phyloP scores from a whole-genome alignment of 1,140 invertebrate species.

The Leptestheria dahalacensis region DNA sequence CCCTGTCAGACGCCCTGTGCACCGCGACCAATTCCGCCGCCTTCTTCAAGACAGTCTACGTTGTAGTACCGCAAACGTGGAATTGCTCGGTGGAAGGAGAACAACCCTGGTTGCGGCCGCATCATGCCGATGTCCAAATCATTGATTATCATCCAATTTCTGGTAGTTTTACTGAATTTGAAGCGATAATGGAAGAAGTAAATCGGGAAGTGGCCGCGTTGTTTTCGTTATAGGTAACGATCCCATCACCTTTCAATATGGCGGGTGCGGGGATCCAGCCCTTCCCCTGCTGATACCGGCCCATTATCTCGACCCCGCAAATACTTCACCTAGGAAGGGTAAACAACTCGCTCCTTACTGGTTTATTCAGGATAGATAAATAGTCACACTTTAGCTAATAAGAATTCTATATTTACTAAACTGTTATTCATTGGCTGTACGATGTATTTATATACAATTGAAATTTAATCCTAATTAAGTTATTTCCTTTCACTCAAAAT shows the following conservation, averaged over 20 bases:
- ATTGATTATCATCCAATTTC: not conserved
- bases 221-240: not conserved
- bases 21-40: not conserved
- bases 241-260: not conserved
- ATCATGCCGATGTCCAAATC: not conserved
- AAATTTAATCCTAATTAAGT: too few species aligned
- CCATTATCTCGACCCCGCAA: not conserved
- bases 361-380: too few species aligned
- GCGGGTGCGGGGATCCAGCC: not conserved
- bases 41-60: not conserved
- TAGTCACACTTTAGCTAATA: too few species aligned
- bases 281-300: not conserved
- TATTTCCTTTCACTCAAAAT: too few species aligned
- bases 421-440: too few species aligned
- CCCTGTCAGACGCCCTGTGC: not conserved
- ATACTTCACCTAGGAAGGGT: not conserved
- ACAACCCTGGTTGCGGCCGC: not conserved
- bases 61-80: not conserved
- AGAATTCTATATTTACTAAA: too few species aligned
- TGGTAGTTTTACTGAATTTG: not conserved
- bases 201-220: not conserved
- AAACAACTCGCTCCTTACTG: too few species aligned
- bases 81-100: not conserved
- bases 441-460: too few species aligned
- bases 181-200: too few species aligned